Evolutionary conservation across 2,113 vertebrate species (phyloP).

Genomic region (Alligator mississippiensis): DNA sequence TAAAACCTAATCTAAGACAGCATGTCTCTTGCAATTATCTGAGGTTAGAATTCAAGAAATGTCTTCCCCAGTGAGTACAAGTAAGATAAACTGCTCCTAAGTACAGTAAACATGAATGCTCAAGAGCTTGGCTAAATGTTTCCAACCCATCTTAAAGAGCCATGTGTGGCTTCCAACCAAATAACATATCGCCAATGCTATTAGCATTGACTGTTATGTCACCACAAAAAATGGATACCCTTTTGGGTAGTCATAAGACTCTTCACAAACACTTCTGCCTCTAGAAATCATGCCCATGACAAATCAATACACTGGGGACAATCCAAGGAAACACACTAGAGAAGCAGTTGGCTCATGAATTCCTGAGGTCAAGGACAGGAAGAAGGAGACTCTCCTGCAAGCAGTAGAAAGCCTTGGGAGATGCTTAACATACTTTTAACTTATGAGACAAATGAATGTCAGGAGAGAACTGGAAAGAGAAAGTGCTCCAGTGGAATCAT

Average conservation of each 20-base stretch:
- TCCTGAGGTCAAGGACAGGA: not conserved
- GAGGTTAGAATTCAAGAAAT: conserved; percentile 49
- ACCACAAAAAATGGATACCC: not conserved
- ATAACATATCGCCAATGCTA: not conserved
- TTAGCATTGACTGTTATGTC: not conserved
- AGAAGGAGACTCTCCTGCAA: not conserved
- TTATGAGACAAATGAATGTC: not conserved
- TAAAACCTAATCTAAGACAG: conserved; percentile 67
- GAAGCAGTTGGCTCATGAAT: not conserved
- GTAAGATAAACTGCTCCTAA: conserved; percentile 21
- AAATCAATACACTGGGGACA: not conserved
- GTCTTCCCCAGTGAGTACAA: conserved; percentile 3
- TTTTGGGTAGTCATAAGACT: not conserved
- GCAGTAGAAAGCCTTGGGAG: not conserved
- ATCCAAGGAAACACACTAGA: not conserved
- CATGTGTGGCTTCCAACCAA: not conserved
- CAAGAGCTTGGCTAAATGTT: conserved; percentile 4
- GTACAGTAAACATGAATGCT: conserved; percentile 21
- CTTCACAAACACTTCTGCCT: not conserved
- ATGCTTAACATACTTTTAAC: not conserved
- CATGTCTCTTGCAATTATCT: conserved; percentile 54
- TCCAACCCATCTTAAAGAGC: not conserved
- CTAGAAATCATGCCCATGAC: not conserved
- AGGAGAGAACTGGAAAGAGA: conserved; percentile 10
- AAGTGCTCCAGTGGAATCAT: not conserved